A percentile compares a stretch with the other conserved stretches of the same genome.
phyloP scores from a whole-genome alignment of 2,113 vertebrate species.

The Dipodomys spectabilis region DNA sequence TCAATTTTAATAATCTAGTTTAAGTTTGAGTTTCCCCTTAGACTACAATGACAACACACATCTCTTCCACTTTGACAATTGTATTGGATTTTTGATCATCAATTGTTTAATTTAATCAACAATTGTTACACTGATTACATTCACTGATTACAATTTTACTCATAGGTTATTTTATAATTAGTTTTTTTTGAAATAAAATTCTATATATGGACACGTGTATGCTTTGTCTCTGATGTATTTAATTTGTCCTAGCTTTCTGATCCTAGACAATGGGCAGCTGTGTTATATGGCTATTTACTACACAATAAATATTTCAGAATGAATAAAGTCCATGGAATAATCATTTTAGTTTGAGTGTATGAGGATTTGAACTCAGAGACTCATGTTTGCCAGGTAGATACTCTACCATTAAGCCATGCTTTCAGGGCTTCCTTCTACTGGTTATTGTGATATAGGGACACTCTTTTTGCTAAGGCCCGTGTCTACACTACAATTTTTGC shows the following conservation, averaged over 20 bases:
- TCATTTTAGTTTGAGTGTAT: too few relatives aligned
- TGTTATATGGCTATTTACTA: background rate
- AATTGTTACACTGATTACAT: background rate
- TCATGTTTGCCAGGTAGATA: too few relatives aligned
- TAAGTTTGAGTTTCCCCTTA: background rate
- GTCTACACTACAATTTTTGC: too few relatives aligned
- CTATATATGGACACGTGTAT: background rate
- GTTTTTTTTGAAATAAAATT: background rate
- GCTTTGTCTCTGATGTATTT: background rate
- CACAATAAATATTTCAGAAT: constrained; percentile 10
- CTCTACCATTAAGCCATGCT: too few relatives aligned
- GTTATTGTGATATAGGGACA: too few relatives aligned
- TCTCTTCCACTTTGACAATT: background rate
- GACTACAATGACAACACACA: background rate
- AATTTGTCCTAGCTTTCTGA: background rate
- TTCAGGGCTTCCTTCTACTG: too few relatives aligned
- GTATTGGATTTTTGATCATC: background rate
- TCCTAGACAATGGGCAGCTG: background rate
- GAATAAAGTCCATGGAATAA: background rate
- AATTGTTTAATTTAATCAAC: background rate
- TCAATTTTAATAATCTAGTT: background rate
- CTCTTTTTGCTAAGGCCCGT: too few relatives aligned
- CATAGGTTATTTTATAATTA: background rate
- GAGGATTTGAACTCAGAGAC: too few relatives aligned
- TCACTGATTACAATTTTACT: background rate